phyloP scores from a whole-genome alignment of 2,797 vertebrate genomes.

The Muscicapa striata region DNA sequence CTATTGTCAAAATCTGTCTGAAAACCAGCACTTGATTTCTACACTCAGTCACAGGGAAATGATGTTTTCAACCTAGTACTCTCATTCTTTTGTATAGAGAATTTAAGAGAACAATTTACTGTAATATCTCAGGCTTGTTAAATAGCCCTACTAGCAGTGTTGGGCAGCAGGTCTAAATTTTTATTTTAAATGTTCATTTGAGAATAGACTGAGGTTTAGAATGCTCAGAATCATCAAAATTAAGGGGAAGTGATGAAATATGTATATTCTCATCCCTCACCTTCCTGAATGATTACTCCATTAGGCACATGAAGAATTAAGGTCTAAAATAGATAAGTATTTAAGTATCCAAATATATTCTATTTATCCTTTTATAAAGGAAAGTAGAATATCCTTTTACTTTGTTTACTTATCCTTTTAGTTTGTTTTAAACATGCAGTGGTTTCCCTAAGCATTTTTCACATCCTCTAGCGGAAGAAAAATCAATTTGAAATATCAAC shows the following conservation, averaged over 20 bases:
- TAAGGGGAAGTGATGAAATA: background rate
- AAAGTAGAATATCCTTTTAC: background rate
- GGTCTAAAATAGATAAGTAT: background rate
- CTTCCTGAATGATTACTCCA: background rate
- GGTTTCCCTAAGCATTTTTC: background rate
- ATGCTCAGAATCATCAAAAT: background rate
- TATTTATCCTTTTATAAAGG: background rate
- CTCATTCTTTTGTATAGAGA: background rate
- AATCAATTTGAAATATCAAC: background rate
- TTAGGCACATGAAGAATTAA: background rate
- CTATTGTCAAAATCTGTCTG: constrained; percentile 6
- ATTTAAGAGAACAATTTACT: constrained; percentile 20
- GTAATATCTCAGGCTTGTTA: constrained; percentile 10
- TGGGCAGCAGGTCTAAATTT: background rate
- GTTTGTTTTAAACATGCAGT: background rate
- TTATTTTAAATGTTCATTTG: background rate
- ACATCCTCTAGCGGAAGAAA: background rate
- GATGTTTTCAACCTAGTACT: background rate
- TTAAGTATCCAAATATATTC: background rate
- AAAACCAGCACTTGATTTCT: background rate
- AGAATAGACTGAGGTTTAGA: background rate
- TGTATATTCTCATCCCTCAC: background rate
- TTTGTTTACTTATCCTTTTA: background rate
- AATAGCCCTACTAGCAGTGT: background rate
- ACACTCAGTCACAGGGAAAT: background rate